These are phyloP conservation scores for Aphelocoma californica DNA, from an alignment of 2,797 vertebrate species.

Conservation along the genomic window DNA sequence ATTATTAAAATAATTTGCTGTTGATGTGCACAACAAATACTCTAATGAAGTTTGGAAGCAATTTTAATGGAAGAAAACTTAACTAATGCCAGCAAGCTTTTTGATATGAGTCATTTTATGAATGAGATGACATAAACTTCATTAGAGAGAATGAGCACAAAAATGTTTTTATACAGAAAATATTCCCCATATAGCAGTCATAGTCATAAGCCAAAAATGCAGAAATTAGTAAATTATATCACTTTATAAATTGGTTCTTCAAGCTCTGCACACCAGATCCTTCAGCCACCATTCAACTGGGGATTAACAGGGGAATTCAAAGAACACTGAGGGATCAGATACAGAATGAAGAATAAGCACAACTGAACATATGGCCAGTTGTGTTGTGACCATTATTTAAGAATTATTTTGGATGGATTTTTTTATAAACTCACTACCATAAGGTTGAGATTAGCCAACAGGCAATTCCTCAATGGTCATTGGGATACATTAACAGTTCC, in stretches of 20 bases:
- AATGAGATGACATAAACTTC: background rate
- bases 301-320: background rate
- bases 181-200: background rate
- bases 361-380: background rate
- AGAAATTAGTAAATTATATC: background rate
- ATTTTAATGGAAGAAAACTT: background rate
- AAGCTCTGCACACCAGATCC: background rate
- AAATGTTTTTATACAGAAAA: background rate
- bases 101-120: background rate
- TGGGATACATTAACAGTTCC: too few relatives aligned
- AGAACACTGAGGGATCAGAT: background rate
- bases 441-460: background rate
- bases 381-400: background rate
- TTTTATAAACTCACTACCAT: rapidly evolving
- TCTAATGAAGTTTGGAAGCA: background rate
- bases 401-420: background rate
- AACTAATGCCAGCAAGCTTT: background rate
- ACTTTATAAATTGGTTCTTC: background rate
- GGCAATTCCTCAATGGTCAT: background rate
- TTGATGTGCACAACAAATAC: background rate
- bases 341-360: background rate
- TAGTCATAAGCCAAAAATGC: background rate
- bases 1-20: background rate
- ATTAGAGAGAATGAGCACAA: background rate
- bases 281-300: rapidly evolving